Evolutionary conservation across 2,113 vertebrate species (phyloP).

Genomic region (Acanthisitta chloris): DNA sequence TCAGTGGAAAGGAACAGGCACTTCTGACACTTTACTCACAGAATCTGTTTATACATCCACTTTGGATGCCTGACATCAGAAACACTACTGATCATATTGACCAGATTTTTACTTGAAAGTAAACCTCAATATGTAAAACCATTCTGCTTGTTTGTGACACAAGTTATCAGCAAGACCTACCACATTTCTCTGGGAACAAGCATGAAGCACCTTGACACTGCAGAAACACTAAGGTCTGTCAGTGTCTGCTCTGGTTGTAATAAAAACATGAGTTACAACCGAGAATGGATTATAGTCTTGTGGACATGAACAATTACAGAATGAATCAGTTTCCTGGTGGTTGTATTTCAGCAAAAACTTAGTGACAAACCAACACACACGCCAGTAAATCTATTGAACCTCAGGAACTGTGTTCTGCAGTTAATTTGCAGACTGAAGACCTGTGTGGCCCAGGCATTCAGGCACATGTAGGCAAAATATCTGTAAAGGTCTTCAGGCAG

Average conservation of each 20-base stretch:
- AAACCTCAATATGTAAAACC: not conserved
- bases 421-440: not conserved
- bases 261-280: not conserved
- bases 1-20: not conserved
- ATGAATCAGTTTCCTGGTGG: not conserved
- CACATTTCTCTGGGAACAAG: not conserved
- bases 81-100: fast-evolving
- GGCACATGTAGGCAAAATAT: not conserved
- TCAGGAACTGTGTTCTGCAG: not conserved
- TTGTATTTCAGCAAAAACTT: not conserved
- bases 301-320: not conserved
- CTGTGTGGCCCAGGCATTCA: not conserved
- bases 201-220: too few relatives aligned
- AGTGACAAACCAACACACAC: not conserved
- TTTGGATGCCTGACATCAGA: not conserved
- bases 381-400: not conserved
- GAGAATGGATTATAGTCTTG: not conserved
- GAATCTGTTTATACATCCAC: not conserved
- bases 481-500: not conserved
- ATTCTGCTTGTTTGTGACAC: too few relatives aligned
- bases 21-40: not conserved
- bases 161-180: not conserved
- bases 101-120: not conserved
- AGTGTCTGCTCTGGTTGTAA: not conserved
- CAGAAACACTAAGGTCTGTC: not conserved